A percentile compares a stretch with the other conserved stretches of the same genome.
phyloP scores from a whole-genome alignment of 1,140 invertebrate species.

The Conus ventricosus region DNA sequence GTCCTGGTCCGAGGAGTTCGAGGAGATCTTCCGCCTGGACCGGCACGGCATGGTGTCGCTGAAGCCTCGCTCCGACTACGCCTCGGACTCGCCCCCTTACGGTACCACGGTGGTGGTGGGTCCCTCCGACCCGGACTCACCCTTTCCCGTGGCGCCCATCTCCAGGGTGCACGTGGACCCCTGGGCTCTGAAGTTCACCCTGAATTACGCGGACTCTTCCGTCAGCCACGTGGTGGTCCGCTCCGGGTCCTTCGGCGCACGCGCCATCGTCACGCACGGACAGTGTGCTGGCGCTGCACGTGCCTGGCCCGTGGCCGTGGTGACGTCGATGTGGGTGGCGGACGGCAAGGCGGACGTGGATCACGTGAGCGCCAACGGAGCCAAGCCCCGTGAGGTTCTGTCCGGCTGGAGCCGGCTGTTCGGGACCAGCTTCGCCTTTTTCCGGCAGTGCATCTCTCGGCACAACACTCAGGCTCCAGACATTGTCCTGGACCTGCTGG shows the following conservation, averaged over 20 bases:
- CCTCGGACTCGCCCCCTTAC: slow-evolving; percentile 49
- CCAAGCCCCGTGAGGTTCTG: slow-evolving; percentile 40
- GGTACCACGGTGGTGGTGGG: slow-evolving; percentile 53
- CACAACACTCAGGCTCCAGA: slow-evolving; percentile 56
- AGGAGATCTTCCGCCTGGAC: slow-evolving; percentile 51
- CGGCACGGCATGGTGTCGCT: slow-evolving; percentile 41
- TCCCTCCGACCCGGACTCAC: slow-evolving; percentile 30
- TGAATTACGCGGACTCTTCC: slow-evolving; percentile 44
- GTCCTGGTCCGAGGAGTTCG: slow-evolving; percentile 44
- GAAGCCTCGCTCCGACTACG: slow-evolving; percentile 43
- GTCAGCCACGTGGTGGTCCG: slow-evolving; percentile 37
- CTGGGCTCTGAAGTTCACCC: slow-evolving; percentile 37
- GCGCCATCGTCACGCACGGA: slow-evolving; percentile 47
- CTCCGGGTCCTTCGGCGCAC: slow-evolving; percentile 34
- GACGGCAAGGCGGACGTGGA: slow-evolving; percentile 56
- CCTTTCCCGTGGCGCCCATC: slow-evolving; percentile 45
- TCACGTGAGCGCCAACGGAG: slow-evolving; percentile 52
- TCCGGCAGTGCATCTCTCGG: slow-evolving; percentile 50
- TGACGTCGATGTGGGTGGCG: slow-evolving; percentile 53
- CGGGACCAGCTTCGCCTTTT: slow-evolving; percentile 53
- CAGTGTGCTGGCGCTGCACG: background rate
- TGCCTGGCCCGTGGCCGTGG: slow-evolving; percentile 44
- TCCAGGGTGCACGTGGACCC: slow-evolving; percentile 44
- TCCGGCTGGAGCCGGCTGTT: slow-evolving; percentile 46
- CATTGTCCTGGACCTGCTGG: slow-evolving; percentile 43